These are phyloP conservation scores for Xiphophorus birchmanni DNA, from an alignment of 2,797 vertebrate genomes.

Conservation along the genomic window DNA sequence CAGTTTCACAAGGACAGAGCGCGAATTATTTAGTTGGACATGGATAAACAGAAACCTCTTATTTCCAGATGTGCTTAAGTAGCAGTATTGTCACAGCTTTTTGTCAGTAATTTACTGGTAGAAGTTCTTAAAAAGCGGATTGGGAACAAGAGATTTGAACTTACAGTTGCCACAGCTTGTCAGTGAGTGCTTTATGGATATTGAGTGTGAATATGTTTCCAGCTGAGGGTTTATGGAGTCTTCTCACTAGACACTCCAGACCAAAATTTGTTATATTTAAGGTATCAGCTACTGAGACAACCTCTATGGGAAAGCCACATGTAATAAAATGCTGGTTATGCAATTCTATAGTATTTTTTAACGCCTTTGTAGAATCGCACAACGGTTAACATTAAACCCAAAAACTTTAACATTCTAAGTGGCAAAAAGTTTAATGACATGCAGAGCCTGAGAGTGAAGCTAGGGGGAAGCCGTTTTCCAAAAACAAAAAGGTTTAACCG, in stretches of 20 bases:
- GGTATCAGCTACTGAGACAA: not conserved
- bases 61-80: slow-evolving; percentile 54
- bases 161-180: slow-evolving; percentile 33
- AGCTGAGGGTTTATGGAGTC: slow-evolving; percentile 43
- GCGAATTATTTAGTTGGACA: slow-evolving; percentile 45
- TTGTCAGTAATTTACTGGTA: slow-evolving; percentile 40
- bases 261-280: not conserved
- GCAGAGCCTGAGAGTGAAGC: not conserved
- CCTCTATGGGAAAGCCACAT: not conserved
- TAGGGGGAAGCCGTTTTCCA: not conserved
- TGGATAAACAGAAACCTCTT: slow-evolving; percentile 26
- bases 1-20: slow-evolving; percentile 13
- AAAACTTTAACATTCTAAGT: not conserved
- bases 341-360: not conserved
- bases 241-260: slow-evolving; percentile 13
- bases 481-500: not conserved
- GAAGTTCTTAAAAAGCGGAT: slow-evolving; percentile 22
- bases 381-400: not conserved
- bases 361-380: not conserved
- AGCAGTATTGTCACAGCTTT: slow-evolving; percentile 25
- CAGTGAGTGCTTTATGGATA: slow-evolving; percentile 31
- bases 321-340: slow-evolving; percentile 1
- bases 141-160: slow-evolving; percentile 14
- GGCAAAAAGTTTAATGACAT: not conserved
- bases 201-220: slow-evolving; percentile 31